A percentile compares a stretch with the other conserved stretches of the same genome.
Conservation (phyloP, 2,113 vertebrate species). For the Malurus elegans region DNA sequence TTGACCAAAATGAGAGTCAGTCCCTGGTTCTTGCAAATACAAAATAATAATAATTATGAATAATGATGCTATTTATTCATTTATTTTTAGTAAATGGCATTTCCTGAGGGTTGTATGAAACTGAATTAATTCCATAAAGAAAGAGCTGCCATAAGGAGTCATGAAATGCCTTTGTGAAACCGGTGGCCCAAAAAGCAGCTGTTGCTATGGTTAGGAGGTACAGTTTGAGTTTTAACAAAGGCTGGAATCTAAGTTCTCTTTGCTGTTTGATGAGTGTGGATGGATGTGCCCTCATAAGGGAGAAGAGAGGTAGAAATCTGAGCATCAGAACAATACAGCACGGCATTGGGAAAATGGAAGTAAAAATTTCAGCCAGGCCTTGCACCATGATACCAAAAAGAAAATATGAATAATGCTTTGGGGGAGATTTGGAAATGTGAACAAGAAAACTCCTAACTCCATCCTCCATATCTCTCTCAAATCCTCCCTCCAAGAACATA, state of each 20-base stretch:
- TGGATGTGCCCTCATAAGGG: not conserved
- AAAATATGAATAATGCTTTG: not conserved
- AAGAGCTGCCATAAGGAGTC: not conserved
- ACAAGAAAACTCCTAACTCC: not conserved
- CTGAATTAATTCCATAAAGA: not conserved
- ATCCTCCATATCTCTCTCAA: not conserved
- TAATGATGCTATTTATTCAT: not conserved
- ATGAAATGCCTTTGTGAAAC: not conserved
- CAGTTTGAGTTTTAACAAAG: not conserved
- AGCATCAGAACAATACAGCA: not conserved
- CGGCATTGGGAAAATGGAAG: not conserved
- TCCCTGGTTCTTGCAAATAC: not conserved
- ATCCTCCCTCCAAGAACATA: not conserved
- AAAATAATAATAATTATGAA: not conserved
- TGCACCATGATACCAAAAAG: not conserved
- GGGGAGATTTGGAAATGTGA: not conserved
- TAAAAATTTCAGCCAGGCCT: not conserved
- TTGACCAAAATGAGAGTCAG: not conserved
- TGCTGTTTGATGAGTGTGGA: not conserved
- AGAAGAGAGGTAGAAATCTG: not conserved
- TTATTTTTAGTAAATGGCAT: slow-evolving; percentile 12
- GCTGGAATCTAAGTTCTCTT: not conserved
- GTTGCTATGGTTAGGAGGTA: not conserved
- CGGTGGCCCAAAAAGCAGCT: not conserved
- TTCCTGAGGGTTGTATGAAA: not conserved